A percentile compares a stretch with the other conserved stretches of the same genome.
Evolutionary conservation across 2,113 vertebrate species (phyloP).

Genomic region (Stictonetta naevosa): DNA sequence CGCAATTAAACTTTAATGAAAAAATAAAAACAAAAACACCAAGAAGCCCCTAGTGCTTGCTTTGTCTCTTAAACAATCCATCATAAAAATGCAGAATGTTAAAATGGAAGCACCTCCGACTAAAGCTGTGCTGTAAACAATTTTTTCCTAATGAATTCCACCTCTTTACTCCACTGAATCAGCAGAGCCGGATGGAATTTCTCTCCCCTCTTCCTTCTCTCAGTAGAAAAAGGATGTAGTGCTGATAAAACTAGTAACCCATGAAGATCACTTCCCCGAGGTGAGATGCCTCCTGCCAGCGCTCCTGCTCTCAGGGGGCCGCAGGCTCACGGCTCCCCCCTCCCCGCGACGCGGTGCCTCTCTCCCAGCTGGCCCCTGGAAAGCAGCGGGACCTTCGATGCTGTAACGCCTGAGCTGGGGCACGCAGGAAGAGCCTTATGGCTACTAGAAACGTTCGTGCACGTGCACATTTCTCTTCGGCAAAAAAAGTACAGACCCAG

Average conservation of each 20-base stretch:
- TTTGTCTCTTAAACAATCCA: constrained; percentile 77
- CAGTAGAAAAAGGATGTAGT: constrained; percentile 13
- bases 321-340: background rate
- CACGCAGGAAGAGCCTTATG: background rate
- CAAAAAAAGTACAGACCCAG: rapidly evolving
- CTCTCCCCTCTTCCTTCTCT: constrained; percentile 26
- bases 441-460: rapidly evolving
- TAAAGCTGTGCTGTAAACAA: constrained; percentile 71
- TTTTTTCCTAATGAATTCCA: constrained; percentile 79
- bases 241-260: constrained; percentile 50
- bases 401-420: rapidly evolving
- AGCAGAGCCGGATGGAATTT: constrained; percentile 59
- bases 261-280: constrained; percentile 1
- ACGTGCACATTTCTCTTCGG: background rate
- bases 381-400: rapidly evolving
- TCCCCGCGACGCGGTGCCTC: rapidly evolving
- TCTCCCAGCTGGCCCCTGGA: background rate
- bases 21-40: constrained; percentile 72
- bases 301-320: background rate
- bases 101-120: constrained; percentile 75
- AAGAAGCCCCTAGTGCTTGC: constrained; percentile 71
- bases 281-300: constrained; percentile 22
- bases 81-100: constrained; percentile 66
- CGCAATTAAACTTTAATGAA: constrained; percentile 76
- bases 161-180: constrained; percentile 67